Conservation (phyloP, 2,888 invertebrate genomes). For the Diaperis boleti region DNA sequence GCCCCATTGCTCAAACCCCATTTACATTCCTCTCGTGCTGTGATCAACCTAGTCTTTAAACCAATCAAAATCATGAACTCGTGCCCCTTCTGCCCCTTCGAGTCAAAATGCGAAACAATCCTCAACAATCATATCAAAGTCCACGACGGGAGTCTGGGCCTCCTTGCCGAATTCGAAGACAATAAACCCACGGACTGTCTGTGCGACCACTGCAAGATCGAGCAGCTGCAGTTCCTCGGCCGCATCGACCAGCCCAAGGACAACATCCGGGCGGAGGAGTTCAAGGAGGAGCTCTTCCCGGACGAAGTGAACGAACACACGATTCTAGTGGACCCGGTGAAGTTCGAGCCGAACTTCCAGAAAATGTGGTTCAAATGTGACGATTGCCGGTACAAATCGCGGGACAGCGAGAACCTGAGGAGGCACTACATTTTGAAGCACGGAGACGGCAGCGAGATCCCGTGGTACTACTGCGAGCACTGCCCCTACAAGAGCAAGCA, state of each 20-base stretch:
- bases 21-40: slow-evolving; percentile 3
- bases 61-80: slow-evolving; percentile 4
- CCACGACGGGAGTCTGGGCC: not conserved
- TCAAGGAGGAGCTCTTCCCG: slow-evolving; percentile 3
- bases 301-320: slow-evolving; percentile 11
- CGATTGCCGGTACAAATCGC: slow-evolving; percentile 1
- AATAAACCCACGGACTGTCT: slow-evolving; percentile 5
- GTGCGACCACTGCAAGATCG: slow-evolving; percentile 1
- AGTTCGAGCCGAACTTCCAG: slow-evolving; percentile 4
- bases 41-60: not conserved
- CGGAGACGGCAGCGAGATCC: not conserved
- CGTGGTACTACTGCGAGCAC: slow-evolving; percentile 5
- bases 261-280: not conserved
- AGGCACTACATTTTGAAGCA: slow-evolving; percentile 3
- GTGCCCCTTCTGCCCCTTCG: slow-evolving; percentile 11
- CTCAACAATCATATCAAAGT: slow-evolving; percentile 15
- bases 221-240: not conserved
- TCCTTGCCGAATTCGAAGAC: slow-evolving; percentile 1
- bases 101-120: slow-evolving; percentile 15
- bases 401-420: not conserved
- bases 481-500: slow-evolving; percentile 9
- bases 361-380: slow-evolving; percentile 12
- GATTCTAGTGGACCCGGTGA: slow-evolving; percentile 11
- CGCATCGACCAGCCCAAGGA: not conserved
- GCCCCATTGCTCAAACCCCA: too few species aligned